Base-by-base conservation (phyloP, 2,113 vertebrate species). In the Psilopsiagon aymara region DNA sequence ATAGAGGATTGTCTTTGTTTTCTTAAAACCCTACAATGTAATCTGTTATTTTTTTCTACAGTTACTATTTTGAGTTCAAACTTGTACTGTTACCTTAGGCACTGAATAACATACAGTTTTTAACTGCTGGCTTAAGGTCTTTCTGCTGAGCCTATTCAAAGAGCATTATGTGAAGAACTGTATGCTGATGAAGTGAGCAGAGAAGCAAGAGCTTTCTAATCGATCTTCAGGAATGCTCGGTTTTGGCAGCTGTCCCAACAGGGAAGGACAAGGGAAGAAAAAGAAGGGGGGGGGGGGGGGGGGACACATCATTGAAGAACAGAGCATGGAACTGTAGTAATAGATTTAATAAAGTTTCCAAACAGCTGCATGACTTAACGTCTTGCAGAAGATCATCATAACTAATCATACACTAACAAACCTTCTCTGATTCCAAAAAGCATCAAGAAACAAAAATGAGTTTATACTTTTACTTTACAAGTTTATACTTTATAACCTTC, bases 371-470 rank as follows among this genome's bases (percentile, higher is more conserved):
- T 79, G 64, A 86, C 47, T 92, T 73, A 55, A 71, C 1, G 4
- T 71, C 86, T 49, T 78, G 60, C 55, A 86, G 66, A 88, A 77
- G 35, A 94, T 81, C 41, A 83, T 70, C 13, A 88, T 83, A 60
- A 83, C 82, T 93, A 87, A 88, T 76, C 68, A 87, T 53, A 93
- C 18, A 67, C 59, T 74, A 90, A 74, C 10, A 95, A 82, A 47
- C 3, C 3, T 59, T 76, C 62, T 92, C 68, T 62, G 25, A 82
- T 86, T 95, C 43, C 82, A 92, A 88, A 88, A 35, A 82, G 59
- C 69, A 93, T 80, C 68, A 80, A 87, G 81, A 95, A 96, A 90
- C 33, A 95, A 82, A 96, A 92, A 81, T 28, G 1, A 94, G 39
- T 86, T 87, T 57, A 75, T 87, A 69, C 19, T 93, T 74, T 49